Evolutionary conservation across 2,113 vertebrate genomes (phyloP).

Genomic region (Epinephelus moara): DNA sequence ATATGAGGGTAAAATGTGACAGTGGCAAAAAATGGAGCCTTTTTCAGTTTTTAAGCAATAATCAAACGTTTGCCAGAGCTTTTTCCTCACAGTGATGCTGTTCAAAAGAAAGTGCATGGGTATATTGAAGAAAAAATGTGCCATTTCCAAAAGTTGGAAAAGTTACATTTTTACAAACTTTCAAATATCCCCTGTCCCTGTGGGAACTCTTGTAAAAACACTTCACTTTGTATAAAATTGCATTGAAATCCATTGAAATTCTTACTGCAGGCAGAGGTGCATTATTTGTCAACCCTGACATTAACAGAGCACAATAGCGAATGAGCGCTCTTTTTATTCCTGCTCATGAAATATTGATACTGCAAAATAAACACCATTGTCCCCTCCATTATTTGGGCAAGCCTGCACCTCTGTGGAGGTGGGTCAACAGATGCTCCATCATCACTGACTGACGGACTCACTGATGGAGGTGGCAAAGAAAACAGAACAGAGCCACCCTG

Average conservation of each 20-base stretch:
- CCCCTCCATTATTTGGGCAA: background rate
- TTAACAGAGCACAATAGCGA: conserved; percentile 6
- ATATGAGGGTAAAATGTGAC: background rate
- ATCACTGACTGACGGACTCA: conserved; percentile 12
- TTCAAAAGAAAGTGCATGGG: background rate
- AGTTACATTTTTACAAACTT: conserved; percentile 13
- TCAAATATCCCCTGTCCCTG: background rate
- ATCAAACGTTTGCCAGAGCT: background rate
- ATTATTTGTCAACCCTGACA: conserved; percentile 26
- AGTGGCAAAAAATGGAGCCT: too few relatives aligned
- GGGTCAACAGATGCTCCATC: conserved; percentile 54
- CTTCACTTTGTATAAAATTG: background rate
- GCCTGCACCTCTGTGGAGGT: conserved; percentile 18
- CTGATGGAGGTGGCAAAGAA: conserved; percentile 23
- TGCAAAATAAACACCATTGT: conserved; percentile 5
- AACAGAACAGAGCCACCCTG: conserved; percentile 39
- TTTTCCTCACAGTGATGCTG: background rate
- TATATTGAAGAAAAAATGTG: background rate
- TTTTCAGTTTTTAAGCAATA: background rate
- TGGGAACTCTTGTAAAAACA: background rate
- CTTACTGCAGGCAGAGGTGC: background rate
- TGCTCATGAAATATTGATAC: conserved; percentile 1
- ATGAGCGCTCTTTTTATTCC: background rate
- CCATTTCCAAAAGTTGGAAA: background rate
- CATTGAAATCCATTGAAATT: background rate